Evolutionary conservation across 1,140 invertebrate genomes (phyloP), one percentile per base, ranked within the genome.

Genomic region (Meloidogyne chitwoodi): DNA sequence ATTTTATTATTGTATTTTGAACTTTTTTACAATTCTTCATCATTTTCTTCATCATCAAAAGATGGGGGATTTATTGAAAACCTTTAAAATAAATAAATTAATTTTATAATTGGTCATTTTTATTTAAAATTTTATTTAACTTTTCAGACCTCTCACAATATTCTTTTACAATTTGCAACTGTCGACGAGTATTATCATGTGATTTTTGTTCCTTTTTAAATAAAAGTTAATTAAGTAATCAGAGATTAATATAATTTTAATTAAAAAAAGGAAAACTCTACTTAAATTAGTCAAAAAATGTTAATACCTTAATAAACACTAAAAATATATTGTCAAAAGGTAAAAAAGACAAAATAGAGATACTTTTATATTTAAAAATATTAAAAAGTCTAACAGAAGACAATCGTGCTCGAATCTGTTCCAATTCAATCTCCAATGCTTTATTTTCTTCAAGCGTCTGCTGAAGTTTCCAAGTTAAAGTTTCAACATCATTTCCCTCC

Each of bases 131-230:
- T 56, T n/a, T 56, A 48, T 19, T 48, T 19, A 3, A 1, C 11
- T 16, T 31, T 2, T 38, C 10, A 38, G 10, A 69, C n/a, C 64
- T 41, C 24, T 72, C 67, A 63, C 78, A 80, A 56, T 79, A 79
- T 34, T 70, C 41, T 79, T 71, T 78, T n/a, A 80, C n/a, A 34
- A 81, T 44, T 22, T 73, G 31, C n/a, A 81, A 67, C 61, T 81
- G 75, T 27, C 75, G 66, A 24, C 80, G 65, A 12, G 83, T 84
- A 44, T 79, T 71, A 74, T 84, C 83, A 63, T 84, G 83, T 27
- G 83, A 69, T 68, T 81, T 73, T 73, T 77, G 73, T 77, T 84
- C 83, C 83, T 84, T 64, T 29, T 83, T 41, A 19, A 8, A 19
- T 19, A 56, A n/a, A 12, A 44, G 16, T 31, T 29, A 68, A 68